phyloP scores from a whole-genome alignment of 2,888 invertebrate species.

The Erebia ligea region DNA sequence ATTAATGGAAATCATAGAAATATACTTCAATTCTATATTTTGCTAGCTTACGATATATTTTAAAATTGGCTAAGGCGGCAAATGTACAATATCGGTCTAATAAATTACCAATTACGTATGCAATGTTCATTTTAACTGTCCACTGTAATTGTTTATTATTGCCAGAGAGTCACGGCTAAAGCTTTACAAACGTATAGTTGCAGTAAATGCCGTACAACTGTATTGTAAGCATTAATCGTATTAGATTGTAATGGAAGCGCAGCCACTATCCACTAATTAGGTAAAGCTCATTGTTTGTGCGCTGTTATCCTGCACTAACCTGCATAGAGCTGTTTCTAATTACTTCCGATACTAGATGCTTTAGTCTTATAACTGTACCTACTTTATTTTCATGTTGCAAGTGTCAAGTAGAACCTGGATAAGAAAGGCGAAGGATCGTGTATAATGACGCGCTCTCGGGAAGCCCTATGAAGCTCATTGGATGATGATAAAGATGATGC shows the following conservation, averaged over 20 bases:
- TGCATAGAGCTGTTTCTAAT: conserved; percentile 10
- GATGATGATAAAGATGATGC: no score
- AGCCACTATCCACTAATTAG: conserved; percentile 15
- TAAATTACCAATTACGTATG: conserved; percentile 3
- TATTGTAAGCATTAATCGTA: conserved; percentile 6
- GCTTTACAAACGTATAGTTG: not conserved
- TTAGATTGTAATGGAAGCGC: conserved; percentile 13
- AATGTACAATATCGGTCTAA: not conserved
- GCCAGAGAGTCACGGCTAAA: not conserved
- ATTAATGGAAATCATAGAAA: no score
- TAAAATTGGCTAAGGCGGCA: no score
- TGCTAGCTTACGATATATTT: no score
- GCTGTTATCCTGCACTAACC: conserved; percentile 6
- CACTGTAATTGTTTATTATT: conserved; percentile 6
- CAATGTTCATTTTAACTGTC: not conserved
- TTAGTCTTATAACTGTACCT: not conserved
- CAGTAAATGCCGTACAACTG: conserved; percentile 11
- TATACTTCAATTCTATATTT: no score
- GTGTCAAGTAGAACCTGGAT: no score
- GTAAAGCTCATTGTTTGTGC: conserved; percentile 17
- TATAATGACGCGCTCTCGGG: no score
- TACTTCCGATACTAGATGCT: not conserved
- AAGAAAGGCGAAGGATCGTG: no score
- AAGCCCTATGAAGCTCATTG: no score
- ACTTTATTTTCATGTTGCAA: not conserved